Base-by-base conservation (phyloP, 2,888 invertebrate species). In the Charanyca ferruginea region DNA sequence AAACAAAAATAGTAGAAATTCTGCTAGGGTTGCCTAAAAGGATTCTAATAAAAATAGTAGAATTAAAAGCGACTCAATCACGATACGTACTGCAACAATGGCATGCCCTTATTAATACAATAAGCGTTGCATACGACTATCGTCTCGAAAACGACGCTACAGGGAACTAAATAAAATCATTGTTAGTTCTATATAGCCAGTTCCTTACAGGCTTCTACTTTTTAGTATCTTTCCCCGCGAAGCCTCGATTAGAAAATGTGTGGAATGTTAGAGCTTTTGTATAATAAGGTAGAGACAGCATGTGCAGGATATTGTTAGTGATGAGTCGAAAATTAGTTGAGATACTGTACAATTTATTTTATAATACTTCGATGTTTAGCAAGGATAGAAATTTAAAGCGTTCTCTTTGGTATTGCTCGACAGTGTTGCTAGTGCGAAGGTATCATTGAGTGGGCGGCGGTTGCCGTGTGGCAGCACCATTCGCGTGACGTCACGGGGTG, bases 71-170 rank as follows among this genome's bases (percentile, higher is more conserved):
- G 95, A 95, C 94, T 94, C 94, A 90, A 90, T 92, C 95, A 94
- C 95, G 94, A 94, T 90, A 90, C 91, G 95, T 95, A 95, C 94
- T 95, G 95, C 95, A 95, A 95, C 95, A 89, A 92, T 89, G 93
- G 92, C 91, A 90, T 88, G 90, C 93, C 94, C 95, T 94, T 95
- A 95, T 95, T 91, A 86, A 92, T 93, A 94, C 93, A 95, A 95
- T 95, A 95, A 95, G 95, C 94, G 95, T 95, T 95, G 95, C 95
- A 95, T 95, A 95, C 95, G 93, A 89, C 81, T 85, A 91, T 94
- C 94, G 94, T 90, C 86, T 84, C 28, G 65, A 68, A 77, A 62
- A 69, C 51, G 61, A 79, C 88, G 90, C 93, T 93, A 91, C 83
- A 83, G 84, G 82, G 89, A 91, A 91, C 92, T 92, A 92, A 90